Evolutionary conservation across 2,888 invertebrate genomes (phyloP).

Genomic region (Antheraea yamamai): DNA sequence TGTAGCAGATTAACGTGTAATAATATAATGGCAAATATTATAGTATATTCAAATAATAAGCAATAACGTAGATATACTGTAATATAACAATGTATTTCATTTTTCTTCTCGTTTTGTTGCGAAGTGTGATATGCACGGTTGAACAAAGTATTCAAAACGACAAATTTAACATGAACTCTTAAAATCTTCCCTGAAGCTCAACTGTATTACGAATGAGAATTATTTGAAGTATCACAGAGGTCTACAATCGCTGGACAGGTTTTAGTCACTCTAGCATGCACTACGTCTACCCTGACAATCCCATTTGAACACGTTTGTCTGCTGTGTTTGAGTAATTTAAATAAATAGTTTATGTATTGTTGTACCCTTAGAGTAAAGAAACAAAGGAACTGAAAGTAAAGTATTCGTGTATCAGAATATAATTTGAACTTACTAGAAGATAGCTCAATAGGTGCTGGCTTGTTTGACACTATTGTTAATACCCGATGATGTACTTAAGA

Average conservation of each 20-base stretch:
- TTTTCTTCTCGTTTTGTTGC: not conserved
- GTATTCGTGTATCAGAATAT: not conserved
- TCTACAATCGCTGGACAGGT: not conserved
- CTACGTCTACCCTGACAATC: not conserved
- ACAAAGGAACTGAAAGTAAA: not conserved
- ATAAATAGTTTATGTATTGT: not conserved
- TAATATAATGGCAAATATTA: not conserved
- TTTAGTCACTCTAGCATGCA: not conserved
- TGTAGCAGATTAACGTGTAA: too few species aligned
- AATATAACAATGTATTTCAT: not conserved
- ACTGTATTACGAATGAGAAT: not conserved
- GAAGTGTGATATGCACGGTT: not conserved
- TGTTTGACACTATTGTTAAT: too few species aligned
- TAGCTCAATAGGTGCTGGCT: too few species aligned
- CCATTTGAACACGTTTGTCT: not conserved
- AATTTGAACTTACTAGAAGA: not conserved
- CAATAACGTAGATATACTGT: not conserved
- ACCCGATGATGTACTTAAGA: too few species aligned
- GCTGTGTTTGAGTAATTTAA: not conserved
- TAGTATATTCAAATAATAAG: not conserved
- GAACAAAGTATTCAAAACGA: slow-evolving; percentile 1
- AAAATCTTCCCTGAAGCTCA: not conserved
- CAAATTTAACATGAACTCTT: not conserved
- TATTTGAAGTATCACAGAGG: not conserved
- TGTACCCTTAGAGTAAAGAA: not conserved